Conservation (phyloP, 2,888 invertebrate species). For the Sesia apiformis region DNA sequence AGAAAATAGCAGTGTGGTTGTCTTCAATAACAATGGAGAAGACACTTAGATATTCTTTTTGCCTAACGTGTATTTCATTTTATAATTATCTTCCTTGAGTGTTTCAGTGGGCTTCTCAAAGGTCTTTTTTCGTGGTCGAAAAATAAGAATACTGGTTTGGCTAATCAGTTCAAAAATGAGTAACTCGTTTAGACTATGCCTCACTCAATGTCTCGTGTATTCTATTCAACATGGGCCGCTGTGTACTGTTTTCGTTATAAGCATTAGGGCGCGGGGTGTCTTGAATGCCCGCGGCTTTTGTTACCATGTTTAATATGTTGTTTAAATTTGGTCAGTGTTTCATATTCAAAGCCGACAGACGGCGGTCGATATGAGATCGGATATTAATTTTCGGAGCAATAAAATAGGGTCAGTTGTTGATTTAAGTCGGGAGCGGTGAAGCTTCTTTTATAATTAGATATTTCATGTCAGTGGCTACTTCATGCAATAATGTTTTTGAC, state of each 20-base stretch:
- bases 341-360: conserved; percentile 27
- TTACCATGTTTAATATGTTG: conserved; percentile 30
- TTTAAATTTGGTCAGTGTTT: conserved; percentile 28
- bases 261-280: conserved; percentile 46
- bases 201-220: neutral
- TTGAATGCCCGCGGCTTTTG: conserved; percentile 38
- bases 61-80: no score
- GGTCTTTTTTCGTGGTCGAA: no score
- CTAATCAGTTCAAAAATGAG: no score
- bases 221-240: conserved; percentile 29
- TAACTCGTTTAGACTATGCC: neutral
- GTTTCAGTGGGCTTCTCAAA: no score
- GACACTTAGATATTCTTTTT: no score
- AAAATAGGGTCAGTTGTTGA: conserved; percentile 20
- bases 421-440: neutral
- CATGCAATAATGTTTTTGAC: no score
- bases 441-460: neutral
- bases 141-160: no score
- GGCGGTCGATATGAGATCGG: conserved; percentile 26
- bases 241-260: conserved; percentile 69
- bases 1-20: no score
- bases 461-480: neutral
- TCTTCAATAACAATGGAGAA: no score
- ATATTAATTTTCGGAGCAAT: conserved; percentile 48
- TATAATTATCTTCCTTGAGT: no score